phyloP scores from a whole-genome alignment of 2,797 vertebrate genomes.

The Xiphorhynchus erythropygius region DNA sequence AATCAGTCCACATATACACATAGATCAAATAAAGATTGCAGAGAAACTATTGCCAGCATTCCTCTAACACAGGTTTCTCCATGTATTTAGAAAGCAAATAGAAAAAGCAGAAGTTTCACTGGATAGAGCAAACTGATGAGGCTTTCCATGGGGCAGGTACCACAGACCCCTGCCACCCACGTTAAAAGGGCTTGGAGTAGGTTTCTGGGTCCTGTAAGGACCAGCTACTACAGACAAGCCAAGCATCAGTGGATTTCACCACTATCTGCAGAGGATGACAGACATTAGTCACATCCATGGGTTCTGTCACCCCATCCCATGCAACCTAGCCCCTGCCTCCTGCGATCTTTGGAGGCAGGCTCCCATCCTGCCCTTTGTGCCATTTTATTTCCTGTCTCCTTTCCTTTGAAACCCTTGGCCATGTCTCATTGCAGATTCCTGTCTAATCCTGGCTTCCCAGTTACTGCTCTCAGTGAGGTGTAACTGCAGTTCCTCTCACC shows the following conservation, averaged over 20 bases:
- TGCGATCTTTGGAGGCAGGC: background rate
- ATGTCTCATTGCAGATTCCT: background rate
- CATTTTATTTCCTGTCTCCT: background rate
- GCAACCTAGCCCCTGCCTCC: background rate
- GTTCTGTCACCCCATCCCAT: background rate
- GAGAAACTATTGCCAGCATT: background rate
- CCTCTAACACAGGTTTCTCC: background rate
- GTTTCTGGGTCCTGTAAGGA: background rate
- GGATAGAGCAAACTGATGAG: background rate
- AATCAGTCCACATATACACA: background rate
- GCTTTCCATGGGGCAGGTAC: background rate
- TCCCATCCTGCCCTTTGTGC: background rate
- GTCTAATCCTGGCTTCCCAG: background rate
- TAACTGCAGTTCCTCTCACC: rapidly evolving
- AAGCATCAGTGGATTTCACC: background rate
- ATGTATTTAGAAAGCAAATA: background rate
- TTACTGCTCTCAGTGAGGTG: background rate
- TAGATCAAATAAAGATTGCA: background rate
- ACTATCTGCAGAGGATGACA: background rate
- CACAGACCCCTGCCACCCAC: background rate
- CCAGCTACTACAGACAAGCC: background rate
- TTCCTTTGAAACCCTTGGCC: background rate
- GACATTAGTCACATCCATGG: background rate
- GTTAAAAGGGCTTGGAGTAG: background rate
- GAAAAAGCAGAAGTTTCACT: background rate